Evolutionary conservation across 2,113 vertebrate species (phyloP).

Genomic region (Talpa occidentalis): DNA sequence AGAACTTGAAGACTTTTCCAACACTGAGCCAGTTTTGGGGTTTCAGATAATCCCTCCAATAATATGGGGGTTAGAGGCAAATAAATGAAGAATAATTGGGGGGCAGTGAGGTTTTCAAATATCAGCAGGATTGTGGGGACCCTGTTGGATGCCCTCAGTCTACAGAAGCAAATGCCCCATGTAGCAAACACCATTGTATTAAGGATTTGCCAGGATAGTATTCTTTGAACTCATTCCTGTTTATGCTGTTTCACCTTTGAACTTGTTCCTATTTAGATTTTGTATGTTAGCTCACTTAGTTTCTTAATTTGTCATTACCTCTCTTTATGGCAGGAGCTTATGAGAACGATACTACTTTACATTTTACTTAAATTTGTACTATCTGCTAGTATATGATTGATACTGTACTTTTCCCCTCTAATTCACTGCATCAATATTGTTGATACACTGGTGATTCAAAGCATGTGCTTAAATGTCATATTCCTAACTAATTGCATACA

Average conservation of each 20-base stretch:
- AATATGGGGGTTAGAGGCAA: neutral
- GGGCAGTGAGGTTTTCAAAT: neutral
- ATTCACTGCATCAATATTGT: neutral
- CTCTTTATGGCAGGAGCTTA: neutral
- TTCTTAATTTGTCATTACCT: neutral
- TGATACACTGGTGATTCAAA: neutral
- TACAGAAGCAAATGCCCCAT: neutral
- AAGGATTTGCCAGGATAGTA: neutral
- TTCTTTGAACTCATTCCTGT: too few relatives aligned
- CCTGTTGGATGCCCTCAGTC: rapidly evolving
- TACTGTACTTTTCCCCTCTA: neutral
- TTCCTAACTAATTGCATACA: neutral
- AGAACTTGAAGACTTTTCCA: neutral
- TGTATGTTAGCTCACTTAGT: neutral
- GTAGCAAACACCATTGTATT: neutral
- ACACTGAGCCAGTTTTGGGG: neutral
- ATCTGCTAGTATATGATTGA: neutral
- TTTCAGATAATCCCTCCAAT: neutral
- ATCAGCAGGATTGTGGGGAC: neutral
- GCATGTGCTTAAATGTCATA: neutral
- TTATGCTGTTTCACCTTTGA: too few relatives aligned
- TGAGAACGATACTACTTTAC: neutral
- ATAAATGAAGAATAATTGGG: neutral
- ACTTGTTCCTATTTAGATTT: neutral
- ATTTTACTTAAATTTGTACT: too few relatives aligned